A percentile compares a stretch with the other conserved stretches of the same genome.
phyloP scores from a whole-genome alignment of 2,888 invertebrate species.

The Hypolimnas misippus region DNA sequence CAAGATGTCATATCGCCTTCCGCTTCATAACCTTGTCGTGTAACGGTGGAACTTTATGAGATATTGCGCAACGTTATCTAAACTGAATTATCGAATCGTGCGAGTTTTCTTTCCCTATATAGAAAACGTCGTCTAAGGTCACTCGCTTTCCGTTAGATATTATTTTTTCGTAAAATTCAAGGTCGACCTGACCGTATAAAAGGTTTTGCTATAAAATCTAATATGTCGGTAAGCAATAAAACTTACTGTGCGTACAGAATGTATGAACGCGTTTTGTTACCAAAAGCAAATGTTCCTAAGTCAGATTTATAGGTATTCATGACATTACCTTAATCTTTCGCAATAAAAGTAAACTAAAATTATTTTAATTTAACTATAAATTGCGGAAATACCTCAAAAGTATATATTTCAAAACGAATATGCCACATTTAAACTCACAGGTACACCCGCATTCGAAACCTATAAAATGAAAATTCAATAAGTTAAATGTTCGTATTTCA shows the following conservation, averaged over 20 bases:
- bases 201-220: slow-evolving; percentile 23
- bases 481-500: slow-evolving; percentile 10
- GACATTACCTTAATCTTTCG: background rate
- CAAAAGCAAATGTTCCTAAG: slow-evolving; percentile 15
- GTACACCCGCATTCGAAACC: slow-evolving; percentile 1
- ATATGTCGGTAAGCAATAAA: slow-evolving; percentile 23
- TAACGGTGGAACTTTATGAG: slow-evolving; percentile 24
- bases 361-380: background rate
- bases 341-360: background rate
- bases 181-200: slow-evolving; percentile 17
- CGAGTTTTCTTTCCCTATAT: slow-evolving; percentile 1
- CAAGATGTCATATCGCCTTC: slow-evolving; percentile 31
- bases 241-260: slow-evolving; percentile 11
- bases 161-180: background rate
- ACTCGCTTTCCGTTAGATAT: background rate
- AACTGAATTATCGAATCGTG: slow-evolving; percentile 16
- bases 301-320: slow-evolving; percentile 15
- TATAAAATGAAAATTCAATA: slow-evolving; percentile 5
- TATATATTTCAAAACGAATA: background rate
- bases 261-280: slow-evolving; percentile 25
- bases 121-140: background rate
- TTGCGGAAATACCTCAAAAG: background rate
- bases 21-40: slow-evolving; percentile 13
- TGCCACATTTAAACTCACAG: background rate
- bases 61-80: slow-evolving; percentile 11